These are phyloP conservation scores for Caloenas nicobarica DNA, from an alignment of 2,113 vertebrate species.

Conservation along the genomic window DNA sequence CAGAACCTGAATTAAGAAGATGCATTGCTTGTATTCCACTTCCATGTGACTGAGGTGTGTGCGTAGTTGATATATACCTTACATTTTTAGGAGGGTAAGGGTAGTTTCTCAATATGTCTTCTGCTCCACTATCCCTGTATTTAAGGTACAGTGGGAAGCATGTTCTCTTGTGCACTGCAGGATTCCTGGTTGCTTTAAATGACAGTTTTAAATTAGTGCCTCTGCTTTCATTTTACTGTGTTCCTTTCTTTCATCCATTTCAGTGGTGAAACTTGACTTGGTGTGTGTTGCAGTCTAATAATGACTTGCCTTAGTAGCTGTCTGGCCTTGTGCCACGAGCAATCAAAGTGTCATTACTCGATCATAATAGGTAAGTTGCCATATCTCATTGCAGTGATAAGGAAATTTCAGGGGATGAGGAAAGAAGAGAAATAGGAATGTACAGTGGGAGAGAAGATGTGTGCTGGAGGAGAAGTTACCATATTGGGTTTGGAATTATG, in stretches of 20 bases:
- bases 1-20: background rate
- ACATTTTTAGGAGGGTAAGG: background rate
- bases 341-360: background rate
- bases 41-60: background rate
- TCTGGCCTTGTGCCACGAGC: conserved; percentile 21
- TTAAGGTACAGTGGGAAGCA: background rate
- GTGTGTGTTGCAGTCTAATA: background rate
- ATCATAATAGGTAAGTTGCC: background rate
- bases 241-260: background rate
- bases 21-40: background rate
- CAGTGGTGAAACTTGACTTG: background rate
- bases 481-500: background rate
- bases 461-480: background rate
- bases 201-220: background rate
- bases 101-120: background rate
- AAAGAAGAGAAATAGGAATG: background rate
- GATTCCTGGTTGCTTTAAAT: background rate
- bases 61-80: background rate
- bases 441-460: background rate
- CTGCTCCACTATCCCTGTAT: accelerated
- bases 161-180: background rate
- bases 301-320: conserved; percentile 21
- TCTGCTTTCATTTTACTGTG: conserved; percentile 9
- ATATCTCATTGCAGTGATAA: background rate
- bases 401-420: background rate